These are phyloP conservation scores for Eupsilia transversa DNA, from an alignment of 2,888 invertebrate species.

Conservation along the genomic window DNA sequence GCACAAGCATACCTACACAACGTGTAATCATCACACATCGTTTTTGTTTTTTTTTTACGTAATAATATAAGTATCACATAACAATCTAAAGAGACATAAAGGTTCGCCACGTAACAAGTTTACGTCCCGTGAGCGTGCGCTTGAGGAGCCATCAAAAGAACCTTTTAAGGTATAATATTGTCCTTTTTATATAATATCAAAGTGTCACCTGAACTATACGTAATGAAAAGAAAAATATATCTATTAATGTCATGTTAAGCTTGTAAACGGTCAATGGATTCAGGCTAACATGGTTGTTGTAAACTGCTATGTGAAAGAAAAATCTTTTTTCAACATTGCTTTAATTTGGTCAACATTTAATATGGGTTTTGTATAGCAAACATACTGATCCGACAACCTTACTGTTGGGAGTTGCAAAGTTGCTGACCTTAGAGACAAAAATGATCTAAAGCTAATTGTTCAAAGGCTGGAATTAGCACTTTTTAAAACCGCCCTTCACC, in stretches of 20 bases:
- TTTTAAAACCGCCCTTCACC: not conserved
- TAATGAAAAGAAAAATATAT: slow-evolving; percentile 21
- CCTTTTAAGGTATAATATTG: slow-evolving; percentile 44
- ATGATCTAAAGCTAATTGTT: too few species aligned
- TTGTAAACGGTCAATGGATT: not conserved
- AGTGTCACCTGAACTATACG: slow-evolving; percentile 39
- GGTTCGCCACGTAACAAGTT: slow-evolving; percentile 36
- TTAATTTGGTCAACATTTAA: not conserved
- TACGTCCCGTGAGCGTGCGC: slow-evolving; percentile 45
- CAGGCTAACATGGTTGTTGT: not conserved
- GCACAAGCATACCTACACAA: not conserved
- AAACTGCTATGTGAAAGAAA: not conserved
- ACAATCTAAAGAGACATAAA: slow-evolving; percentile 31
- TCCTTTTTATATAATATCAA: slow-evolving; percentile 49
- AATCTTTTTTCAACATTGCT: not conserved
- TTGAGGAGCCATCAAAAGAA: slow-evolving; percentile 46
- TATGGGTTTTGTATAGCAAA: too few species aligned
- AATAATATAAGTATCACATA: slow-evolving; percentile 36
- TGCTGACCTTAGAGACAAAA: not conserved
- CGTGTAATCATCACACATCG: not conserved
- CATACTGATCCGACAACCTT: not conserved
- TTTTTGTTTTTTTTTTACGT: slow-evolving; percentile 21
- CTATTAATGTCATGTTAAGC: not conserved
- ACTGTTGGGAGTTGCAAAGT: not conserved
- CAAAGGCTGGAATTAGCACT: too few species aligned